These are phyloP conservation scores for Drosophila azteca DNA, from an alignment of 1,140 invertebrate species.

Conservation along the genomic window DNA sequence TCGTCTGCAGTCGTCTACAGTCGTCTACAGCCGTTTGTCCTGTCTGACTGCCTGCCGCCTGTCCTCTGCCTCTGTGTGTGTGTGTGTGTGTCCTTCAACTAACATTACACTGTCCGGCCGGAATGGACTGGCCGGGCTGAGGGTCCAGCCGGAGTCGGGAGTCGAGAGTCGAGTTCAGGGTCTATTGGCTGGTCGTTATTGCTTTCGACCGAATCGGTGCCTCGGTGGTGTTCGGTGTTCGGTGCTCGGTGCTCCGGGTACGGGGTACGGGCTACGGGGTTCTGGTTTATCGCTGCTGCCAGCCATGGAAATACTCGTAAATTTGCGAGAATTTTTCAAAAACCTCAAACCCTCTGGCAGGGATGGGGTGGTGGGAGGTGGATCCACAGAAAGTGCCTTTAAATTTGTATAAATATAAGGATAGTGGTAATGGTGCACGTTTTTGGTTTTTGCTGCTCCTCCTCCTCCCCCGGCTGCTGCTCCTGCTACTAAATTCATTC, in stretches of 20 bases:
- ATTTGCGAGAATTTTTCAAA: slow-evolving; percentile 56
- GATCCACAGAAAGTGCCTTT: slow-evolving; percentile 40
- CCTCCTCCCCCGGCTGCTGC: slow-evolving; percentile 29
- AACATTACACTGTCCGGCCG: slow-evolving; percentile 27
- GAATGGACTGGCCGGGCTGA: background rate
- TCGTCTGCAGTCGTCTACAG: slow-evolving; percentile 5
- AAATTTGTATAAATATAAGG: slow-evolving; percentile 49
- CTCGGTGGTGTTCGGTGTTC: background rate
- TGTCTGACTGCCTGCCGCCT: slow-evolving; percentile 14
- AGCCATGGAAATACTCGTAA: slow-evolving; percentile 79
- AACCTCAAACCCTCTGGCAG: slow-evolving; percentile 35
- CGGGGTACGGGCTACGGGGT: too few relatives aligned
- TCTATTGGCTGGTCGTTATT: too few relatives aligned
- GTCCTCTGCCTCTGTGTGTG: slow-evolving; percentile 43
- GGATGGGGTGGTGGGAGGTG: background rate
- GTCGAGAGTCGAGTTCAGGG: slow-evolving; percentile 12
- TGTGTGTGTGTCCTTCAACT: slow-evolving; percentile 68
- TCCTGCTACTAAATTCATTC: slow-evolving; percentile 76
- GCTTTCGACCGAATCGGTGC: too few relatives aligned
- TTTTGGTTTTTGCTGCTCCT: slow-evolving; percentile 59
- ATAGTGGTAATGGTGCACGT: slow-evolving; percentile 46
- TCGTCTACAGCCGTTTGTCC: slow-evolving; percentile 15
- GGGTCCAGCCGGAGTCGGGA: slow-evolving; percentile 16
- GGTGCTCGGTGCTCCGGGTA: slow-evolving; percentile 12
- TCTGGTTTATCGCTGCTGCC: slow-evolving; percentile 72